These are phyloP conservation scores for Trachelus tabidus DNA, from an alignment of 2,888 invertebrate species.

Conservation along the genomic window DNA sequence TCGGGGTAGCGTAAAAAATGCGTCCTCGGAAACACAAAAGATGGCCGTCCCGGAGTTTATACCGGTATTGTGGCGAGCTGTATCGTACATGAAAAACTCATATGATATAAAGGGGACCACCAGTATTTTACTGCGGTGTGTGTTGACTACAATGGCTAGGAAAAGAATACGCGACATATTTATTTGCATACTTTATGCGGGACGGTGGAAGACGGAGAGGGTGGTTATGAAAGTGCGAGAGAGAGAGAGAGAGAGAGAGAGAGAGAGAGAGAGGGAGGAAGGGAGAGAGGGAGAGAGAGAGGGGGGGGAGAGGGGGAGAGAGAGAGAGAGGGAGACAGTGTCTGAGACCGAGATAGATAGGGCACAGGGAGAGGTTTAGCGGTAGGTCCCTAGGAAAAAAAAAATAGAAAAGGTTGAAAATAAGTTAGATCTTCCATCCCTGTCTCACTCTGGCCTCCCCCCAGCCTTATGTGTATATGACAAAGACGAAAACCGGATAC, in stretches of 20 bases:
- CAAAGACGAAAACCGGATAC: no score
- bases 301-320: conserved; percentile 64
- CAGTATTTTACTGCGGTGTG: conserved; percentile 47
- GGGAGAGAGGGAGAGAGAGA: no score
- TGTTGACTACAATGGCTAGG: conserved; percentile 49
- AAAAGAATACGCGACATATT: conserved; percentile 55
- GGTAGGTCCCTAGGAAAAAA: neutral
- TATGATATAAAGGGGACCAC: conserved; percentile 51
- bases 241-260: conserved; percentile 66
- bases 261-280: conserved; percentile 67
- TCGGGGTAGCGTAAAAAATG: neutral
- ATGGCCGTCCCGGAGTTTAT: conserved; percentile 27
- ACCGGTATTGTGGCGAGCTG: conserved; percentile 27
- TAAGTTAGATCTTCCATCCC: no score
- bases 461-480: no score
- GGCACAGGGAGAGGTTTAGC: conserved; percentile 29
- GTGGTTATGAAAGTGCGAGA: conserved; percentile 38
- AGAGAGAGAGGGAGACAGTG: conserved; percentile 65
- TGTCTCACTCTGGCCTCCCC: no score
- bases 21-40: conserved; percentile 22
- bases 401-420: no score
- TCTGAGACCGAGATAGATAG: conserved; percentile 60
- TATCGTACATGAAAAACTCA: conserved; percentile 43
- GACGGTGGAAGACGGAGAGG: neutral
- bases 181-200: conserved; percentile 44